Percentiles rank a stretch among this genome's conserved stretches.
Evolutionary conservation across 2,797 vertebrate species (phyloP).

Genomic region (Bovichtus diacanthus): DNA sequence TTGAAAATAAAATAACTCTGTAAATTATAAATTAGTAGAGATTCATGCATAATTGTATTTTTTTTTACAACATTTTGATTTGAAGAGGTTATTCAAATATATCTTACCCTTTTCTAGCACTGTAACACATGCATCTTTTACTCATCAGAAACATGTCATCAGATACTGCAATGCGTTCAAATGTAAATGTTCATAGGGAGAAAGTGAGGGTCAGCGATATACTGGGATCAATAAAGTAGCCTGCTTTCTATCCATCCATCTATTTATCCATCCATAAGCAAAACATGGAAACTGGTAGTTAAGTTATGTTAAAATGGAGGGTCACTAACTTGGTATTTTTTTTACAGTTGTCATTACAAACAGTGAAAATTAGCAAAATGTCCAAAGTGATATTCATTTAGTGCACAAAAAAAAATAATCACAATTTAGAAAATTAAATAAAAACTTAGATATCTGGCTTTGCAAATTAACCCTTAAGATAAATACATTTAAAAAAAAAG

Average conservation of each 20-base stretch:
- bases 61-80: background rate
- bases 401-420: background rate
- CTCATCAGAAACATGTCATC: background rate
- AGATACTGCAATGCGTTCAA: background rate
- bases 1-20: background rate
- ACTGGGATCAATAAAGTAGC: no score
- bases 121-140: background rate
- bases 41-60: background rate
- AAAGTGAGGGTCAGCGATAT: background rate
- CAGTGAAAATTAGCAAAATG: background rate
- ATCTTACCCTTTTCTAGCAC: background rate
- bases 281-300: background rate
- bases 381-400: background rate
- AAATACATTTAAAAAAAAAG: background rate
- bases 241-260: no score
- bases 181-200: background rate
- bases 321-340: no score
- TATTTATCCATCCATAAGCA: background rate
- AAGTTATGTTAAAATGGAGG: background rate
- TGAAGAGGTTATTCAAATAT: background rate
- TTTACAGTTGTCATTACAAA: no score
- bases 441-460: background rate
- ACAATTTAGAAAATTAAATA: background rate
- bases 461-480: background rate
- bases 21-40: no score